Evolutionary conservation across 2,888 invertebrate genomes (phyloP), one percentile per base, ranked within the genome.

Genomic region (Platerodrilus igneus): DNA sequence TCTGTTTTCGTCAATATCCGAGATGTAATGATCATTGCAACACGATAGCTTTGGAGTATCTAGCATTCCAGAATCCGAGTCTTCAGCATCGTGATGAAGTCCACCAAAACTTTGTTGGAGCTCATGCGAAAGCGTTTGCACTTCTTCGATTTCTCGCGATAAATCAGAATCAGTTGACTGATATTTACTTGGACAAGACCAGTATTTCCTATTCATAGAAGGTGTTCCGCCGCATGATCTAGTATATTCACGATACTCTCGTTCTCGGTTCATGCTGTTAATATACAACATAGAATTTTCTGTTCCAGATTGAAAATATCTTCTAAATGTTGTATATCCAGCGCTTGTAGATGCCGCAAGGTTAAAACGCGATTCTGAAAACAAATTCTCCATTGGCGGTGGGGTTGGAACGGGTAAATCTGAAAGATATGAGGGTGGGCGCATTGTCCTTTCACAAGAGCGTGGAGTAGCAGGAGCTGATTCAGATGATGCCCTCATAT

Each of bases 1-100:
- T 48, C 67, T 67, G 41, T 67, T 66, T 50, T 68, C 67, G 41
- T 68, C 67, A 28, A 68, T 68, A 40, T 68, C 67, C 5, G 66
- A 67, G 47, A 68, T 68, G 52, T 67, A 68, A 41, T 67, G 66
- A 25, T 67, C 67, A 41, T 66, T 67, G 42, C 57, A 62, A 44
- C 57, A 64, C 1, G 62, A 52, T 35, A 26, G 18, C 15, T 35
- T 18, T 10, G 33, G 7, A 13, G 19, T 25, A 25, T 34, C 30
- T 5, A 26, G 11, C 19, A 30, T 21, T 0, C 41, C 40, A 0
- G 36, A 37, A 11, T 33, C 37, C 1, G 16, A 14, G 13, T 36
- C 45, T 13, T 39, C 37, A 4, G 34, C 11, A 8, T 36, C 44
- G 32, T 27, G 26, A 18, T 41, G 49, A n/a, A n/a, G n/a, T n/a